Evolutionary conservation across 2,113 vertebrate genomes (phyloP).

Genomic region (Phylloscopus whistleri): DNA sequence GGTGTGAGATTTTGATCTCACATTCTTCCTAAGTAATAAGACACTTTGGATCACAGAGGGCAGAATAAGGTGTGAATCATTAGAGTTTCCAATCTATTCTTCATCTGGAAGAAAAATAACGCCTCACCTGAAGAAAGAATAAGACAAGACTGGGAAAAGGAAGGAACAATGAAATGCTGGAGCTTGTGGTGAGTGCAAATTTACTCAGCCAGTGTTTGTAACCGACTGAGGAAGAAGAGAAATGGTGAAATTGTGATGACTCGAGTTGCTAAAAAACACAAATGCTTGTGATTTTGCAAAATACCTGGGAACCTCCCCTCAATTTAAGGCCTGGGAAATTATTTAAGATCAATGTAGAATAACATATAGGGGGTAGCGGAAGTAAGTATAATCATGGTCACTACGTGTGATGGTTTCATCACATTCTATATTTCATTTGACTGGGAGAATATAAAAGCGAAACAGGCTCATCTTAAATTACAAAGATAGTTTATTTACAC

Average conservation of each 20-base stretch:
- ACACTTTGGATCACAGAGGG: not conserved
- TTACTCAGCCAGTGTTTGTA: not conserved
- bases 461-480: too few species aligned
- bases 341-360: not conserved
- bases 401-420: too few species aligned
- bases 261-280: not conserved
- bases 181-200: not conserved
- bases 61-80: not conserved
- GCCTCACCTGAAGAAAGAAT: not conserved
- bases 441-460: too few species aligned
- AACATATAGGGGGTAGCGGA: rapidly evolving
- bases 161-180: not conserved
- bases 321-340: not conserved
- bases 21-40: not conserved
- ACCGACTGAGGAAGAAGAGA: not conserved
- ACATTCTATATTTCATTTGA: too few species aligned
- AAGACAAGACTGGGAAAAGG: not conserved
- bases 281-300: not conserved
- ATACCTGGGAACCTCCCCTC: rapidly evolving
- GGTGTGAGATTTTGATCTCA: not conserved
- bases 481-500: too few species aligned
- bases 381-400: not conserved
- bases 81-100: not conserved
- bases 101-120: not conserved
- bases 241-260: not conserved